Evolutionary conservation across 1,140 invertebrate genomes (phyloP), one percentile per base, ranked within the genome.

Genomic region (Sarcophaga bullata): DNA sequence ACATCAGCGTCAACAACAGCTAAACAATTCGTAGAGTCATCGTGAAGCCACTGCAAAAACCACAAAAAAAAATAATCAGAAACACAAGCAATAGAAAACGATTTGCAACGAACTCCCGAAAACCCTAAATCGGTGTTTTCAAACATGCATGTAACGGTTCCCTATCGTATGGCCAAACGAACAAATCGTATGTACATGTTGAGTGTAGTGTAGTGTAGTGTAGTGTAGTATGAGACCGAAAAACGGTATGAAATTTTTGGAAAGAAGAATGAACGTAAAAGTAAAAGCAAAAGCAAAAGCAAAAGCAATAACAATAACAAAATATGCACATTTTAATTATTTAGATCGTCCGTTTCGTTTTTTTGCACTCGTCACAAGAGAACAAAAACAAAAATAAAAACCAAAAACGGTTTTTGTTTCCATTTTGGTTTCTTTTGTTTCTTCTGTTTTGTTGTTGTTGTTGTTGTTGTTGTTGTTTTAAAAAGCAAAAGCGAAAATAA

Each of bases 51-150:
- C 85, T 83, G 46, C 80, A 82, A 52, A 17, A 72, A 47, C 80
- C 72, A 82, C 83, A 84, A 84, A 72, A 76, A 84, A 72, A 76
- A 81, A 82, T 4, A 37, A 37, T 76, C 1, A 49, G 80, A 80
- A 72, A 47, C 19, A 76, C 10, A 10, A 62, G 5, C 52, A 73
- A 58, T 52, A 80, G 80, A 68, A 68, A 68, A 68, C n/a, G 50
- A 68, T 10, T 80, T 13, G 58, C 50, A 80, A 48, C 76, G 46
- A 80, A 80, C 25, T 80, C 37, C 6, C n/a, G 49, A 78, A 48
- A 50, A 25, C 50, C 25, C 25, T 37, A 37, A 37, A 37, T 37
- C 25, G 25, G 25, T 1, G 1, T 37, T 4, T 37, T 37, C 25
- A 4, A 37, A 37, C 25, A 37, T 37, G 25, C 4, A 37, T 37